Base-by-base conservation (phyloP, 1,140 invertebrate species). In the Epicauta chinensis region DNA sequence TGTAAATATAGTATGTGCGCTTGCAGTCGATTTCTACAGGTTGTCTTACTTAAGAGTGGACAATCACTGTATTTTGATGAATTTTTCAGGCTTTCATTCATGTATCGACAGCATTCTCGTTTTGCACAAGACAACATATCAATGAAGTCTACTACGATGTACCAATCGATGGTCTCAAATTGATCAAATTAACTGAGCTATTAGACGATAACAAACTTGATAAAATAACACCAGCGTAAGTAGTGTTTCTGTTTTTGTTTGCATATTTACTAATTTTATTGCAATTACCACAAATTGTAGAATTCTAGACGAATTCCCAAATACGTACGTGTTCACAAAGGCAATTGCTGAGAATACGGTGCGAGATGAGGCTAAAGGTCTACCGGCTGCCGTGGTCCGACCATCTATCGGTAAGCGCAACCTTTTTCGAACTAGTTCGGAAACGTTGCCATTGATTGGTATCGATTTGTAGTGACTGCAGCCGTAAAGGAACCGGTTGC, bases 281-380 rank as follows among this genome's bases (percentile, higher is more conserved):
- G 70, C 4, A 2, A 23, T 39, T 15, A 14, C 10, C 10, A 39
- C n/a, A n/a, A n/a, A n/a, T n/a, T n/a, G n/a, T 12, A 62, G 62
- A 13, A 51, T 62, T 10, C 34, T 64, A n/a, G 56, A 52, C 36
- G 42, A 82, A 6, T 87, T 80, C 68, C 89, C 90, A 0, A 93
- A 93, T 63, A 89, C 87, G 0, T 93, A 93, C 58, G 81, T 84
- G 0, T 92, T 82, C 62, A 91, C 88, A 5, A 93, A 93, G 74
- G 81, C 86, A 2, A 68, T 89, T 12, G 86, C 84, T 3, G 91
- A 93, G 70, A 77, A 84, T 53, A 69, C 85, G 0, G 74, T 91
- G 0, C 71, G 71, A 43, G 62, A 75, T 29, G 77, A 79, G 44
- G 69, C 74, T 16, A 70, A 69, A 9, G 40, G 32, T 13, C 59